Conservation (phyloP, 2,797 vertebrate genomes). For the Chelon auratus region DNA sequence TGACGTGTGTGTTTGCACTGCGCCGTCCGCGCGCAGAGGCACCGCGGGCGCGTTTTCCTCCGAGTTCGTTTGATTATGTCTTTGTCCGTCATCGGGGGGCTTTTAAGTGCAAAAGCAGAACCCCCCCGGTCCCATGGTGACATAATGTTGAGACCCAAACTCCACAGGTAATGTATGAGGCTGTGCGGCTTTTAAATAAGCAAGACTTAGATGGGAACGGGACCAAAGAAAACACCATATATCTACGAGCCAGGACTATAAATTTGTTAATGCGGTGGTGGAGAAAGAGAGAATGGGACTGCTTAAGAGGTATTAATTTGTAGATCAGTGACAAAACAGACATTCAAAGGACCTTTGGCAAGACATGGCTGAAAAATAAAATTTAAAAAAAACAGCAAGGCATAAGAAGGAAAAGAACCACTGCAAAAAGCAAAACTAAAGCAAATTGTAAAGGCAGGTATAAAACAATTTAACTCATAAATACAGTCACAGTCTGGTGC, state of each 20-base stretch:
- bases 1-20: conserved; percentile 38
- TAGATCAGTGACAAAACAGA: conserved; percentile 22
- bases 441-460: not conserved
- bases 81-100: conserved; percentile 81
- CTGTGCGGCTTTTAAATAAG: conserved; percentile 77
- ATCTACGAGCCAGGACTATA: conserved; percentile 61
- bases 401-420: not conserved
- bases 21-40: conserved; percentile 14
- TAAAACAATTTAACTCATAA: conserved; percentile 18
- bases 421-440: not conserved
- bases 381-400: not conserved
- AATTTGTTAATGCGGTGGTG: conserved; percentile 60
- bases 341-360: conserved; percentile 7
- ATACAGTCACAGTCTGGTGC: conserved; percentile 2
- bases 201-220: conserved; percentile 76
- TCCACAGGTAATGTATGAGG: conserved; percentile 78
- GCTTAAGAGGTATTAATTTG: conserved; percentile 46
- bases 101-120: conserved; percentile 81
- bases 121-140: conserved; percentile 66
- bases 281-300: conserved; percentile 62
- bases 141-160: conserved; percentile 70
- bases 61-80: conserved; percentile 77
- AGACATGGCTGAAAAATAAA: not conserved
- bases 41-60: conserved; percentile 49
- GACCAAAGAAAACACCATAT: conserved; percentile 80